Evolutionary conservation across 2,797 vertebrate genomes (phyloP).

Genomic region (Danio jaintianensis): DNA sequence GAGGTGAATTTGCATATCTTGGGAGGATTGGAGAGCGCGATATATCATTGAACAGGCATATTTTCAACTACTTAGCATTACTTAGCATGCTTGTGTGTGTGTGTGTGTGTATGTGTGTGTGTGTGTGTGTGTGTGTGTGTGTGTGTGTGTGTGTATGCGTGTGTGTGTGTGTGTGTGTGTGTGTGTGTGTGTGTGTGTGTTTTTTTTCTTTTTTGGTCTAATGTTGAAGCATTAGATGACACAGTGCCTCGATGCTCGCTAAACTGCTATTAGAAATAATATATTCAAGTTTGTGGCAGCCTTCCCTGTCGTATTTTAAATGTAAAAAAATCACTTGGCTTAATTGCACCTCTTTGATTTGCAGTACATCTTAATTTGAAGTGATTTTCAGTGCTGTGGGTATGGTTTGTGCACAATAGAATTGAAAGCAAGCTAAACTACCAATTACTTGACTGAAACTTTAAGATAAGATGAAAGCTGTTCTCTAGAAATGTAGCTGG

Average conservation of each 20-base stretch:
- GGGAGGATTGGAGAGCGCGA: slow-evolving; percentile 58
- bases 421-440: not conserved
- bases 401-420: not conserved
- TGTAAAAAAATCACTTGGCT: not conserved
- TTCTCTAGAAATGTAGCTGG: not conserved
- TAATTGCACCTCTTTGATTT: not conserved
- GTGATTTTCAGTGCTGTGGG: not conserved
- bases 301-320: not conserved
- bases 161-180: not conserved
- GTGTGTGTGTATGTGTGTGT: not conserved
- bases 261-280: not conserved
- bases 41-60: slow-evolving; percentile 54
- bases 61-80: slow-evolving; percentile 55
- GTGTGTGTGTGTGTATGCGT: slow-evolving; percentile 25
- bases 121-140: slow-evolving; percentile 3
- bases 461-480: not conserved
- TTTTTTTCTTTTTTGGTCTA: slow-evolving; percentile 20
- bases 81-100: slow-evolving; percentile 44
- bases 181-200: too few species aligned
- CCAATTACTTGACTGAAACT: too few species aligned
- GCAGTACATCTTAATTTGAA: not conserved
- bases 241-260: slow-evolving; percentile 21
- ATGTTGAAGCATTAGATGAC: slow-evolving; percentile 3
- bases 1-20: slow-evolving; percentile 55
- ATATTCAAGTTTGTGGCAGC: not conserved